These are phyloP conservation scores for Salvator merianae DNA, from an alignment of 2,113 vertebrate genomes.

Conservation along the genomic window DNA sequence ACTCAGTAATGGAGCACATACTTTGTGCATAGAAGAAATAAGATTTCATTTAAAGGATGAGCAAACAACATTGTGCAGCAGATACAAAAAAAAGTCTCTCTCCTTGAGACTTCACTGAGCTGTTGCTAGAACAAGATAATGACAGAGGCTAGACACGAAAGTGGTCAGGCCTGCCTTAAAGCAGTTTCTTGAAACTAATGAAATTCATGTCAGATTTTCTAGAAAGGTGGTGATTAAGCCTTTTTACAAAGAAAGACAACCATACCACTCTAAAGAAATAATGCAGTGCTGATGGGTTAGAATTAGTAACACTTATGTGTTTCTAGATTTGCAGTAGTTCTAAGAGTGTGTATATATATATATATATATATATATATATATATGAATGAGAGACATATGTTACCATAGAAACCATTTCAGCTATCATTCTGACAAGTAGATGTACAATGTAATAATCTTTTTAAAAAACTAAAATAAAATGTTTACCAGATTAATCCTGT, in stretches of 20 bases:
- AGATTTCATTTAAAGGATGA: no score
- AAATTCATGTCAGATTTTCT: neutral
- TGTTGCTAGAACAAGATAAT: neutral
- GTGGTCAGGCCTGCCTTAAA: neutral
- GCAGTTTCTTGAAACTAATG: neutral
- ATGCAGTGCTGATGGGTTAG: neutral
- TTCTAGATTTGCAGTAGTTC: neutral
- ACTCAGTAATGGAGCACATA: neutral
- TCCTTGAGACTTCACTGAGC: neutral
- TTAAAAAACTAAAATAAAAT: neutral
- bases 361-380: no score
- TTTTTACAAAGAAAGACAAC: neutral
- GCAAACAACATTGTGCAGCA: neutral
- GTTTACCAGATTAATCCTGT: conserved; percentile 1
- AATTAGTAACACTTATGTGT: neutral
- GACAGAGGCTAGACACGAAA: neutral
- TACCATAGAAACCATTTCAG: conserved; percentile 8
- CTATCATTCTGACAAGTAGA: conserved; percentile 13
- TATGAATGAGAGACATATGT: neutral
- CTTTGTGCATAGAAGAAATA: neutral
- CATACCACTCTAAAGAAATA: neutral
- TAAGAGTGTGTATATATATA: neutral
- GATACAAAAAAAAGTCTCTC: neutral
- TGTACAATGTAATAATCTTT: neutral
- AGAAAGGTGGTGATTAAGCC: neutral